Evolutionary conservation across 2,797 vertebrate genomes (phyloP), one percentile per base, ranked within the genome.

Genomic region (Chelmon rostratus): DNA sequence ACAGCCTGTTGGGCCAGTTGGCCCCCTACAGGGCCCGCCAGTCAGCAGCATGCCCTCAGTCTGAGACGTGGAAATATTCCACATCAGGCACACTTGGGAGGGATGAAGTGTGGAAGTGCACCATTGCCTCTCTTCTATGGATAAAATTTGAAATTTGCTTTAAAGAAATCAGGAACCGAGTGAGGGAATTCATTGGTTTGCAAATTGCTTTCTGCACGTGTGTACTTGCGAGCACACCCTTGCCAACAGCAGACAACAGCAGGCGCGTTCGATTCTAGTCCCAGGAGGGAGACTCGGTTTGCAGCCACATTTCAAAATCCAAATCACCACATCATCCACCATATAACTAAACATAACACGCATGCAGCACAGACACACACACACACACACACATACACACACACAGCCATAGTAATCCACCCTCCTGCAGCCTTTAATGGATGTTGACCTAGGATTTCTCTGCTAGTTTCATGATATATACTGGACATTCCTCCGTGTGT

Each of bases 51-150:
- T 64, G 63, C 47, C 63, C n/a, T 68, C 64, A 68, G 70, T 44
- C 57, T 73, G 80, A 82, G 56, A 65, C 68, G 76, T 65, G 81
- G 78, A 86, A 86, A 81, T 62, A 64, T 78, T 73, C 59, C 35
- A 62, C 25, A 75, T 62, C 49, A 42, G 65, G 52, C 74, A 52
- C 83, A 78, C 23, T 3, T 66, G 38, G 47, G 73, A 74, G 66
- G 66, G 74, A 84, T 78, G 70, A 69, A 71, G 70, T 67, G 64
- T 67, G 52, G 61, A 84, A 68, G 56, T 50, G 59, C 69, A 67
- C 35, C 47, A 66, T 50, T 73, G 61, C 73, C 68, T 76, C 49
- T 38, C 52, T 47, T 68, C 65, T 76, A 9, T 75, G 54, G 35
- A 40, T 63, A 62, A 73, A 86, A 76, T 57, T 74, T 61, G 23